A percentile compares a stretch with the other conserved stretches of the same genome.
These are phyloP conservation scores for Zosterops hypoxanthus DNA, from an alignment of 2,113 vertebrate species.

Conservation along the genomic window DNA sequence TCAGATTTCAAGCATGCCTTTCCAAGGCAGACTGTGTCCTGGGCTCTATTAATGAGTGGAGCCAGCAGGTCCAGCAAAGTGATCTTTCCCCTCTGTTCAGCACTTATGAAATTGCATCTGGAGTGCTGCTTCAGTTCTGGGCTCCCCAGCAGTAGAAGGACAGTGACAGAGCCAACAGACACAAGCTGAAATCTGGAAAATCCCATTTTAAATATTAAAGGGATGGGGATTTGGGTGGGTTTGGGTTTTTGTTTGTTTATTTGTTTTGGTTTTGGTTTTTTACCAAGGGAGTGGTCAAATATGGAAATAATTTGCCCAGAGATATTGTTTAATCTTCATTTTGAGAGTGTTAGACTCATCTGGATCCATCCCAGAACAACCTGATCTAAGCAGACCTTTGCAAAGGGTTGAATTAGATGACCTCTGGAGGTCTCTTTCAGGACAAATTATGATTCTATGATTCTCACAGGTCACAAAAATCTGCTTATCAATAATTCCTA, in stretches of 20 bases:
- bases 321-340: not conserved
- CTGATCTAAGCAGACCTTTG: not conserved
- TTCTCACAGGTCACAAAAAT: not conserved
- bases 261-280: not conserved
- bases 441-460: not conserved
- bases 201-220: not conserved
- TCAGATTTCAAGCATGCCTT: not conserved
- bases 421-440: not conserved
- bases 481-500: not conserved
- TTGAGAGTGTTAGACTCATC: not conserved
- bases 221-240: fast-evolving
- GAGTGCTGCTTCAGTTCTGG: not conserved
- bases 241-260: not conserved
- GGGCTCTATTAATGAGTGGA: not conserved
- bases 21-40: not conserved
- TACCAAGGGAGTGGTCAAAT: not conserved
- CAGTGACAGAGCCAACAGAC: not conserved
- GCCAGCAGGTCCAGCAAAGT: not conserved
- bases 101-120: not conserved
- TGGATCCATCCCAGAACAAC: not conserved
- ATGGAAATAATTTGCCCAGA: not conserved
- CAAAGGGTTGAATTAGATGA: not conserved
- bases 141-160: not conserved
- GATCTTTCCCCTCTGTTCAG: not conserved
- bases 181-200: not conserved